These are phyloP conservation scores for Cyphotilapia sp. DNA, from an alignment of 2,113 vertebrate species.

Conservation along the genomic window DNA sequence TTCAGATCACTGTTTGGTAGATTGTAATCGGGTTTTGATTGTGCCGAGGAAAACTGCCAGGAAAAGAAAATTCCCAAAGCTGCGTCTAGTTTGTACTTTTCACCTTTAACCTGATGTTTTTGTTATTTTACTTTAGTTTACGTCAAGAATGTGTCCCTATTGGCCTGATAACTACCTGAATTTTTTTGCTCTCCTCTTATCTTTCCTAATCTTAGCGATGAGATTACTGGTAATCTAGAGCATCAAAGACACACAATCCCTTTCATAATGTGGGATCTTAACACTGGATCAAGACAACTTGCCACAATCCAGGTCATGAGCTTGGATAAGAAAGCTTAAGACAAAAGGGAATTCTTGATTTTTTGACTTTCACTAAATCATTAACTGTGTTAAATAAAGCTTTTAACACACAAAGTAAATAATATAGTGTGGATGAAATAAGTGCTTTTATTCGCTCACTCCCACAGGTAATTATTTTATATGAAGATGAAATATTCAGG, in stretches of 20 bases:
- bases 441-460: background rate
- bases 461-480: background rate
- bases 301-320: slow-evolving; percentile 56
- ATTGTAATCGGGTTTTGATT: background rate
- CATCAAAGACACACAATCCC: slow-evolving; percentile 64
- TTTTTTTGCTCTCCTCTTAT: slow-evolving; percentile 41
- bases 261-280: slow-evolving; percentile 66
- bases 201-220: slow-evolving; percentile 53
- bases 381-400: background rate
- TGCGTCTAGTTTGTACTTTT: background rate
- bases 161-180: slow-evolving; percentile 38
- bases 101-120: background rate
- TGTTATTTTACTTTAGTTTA: background rate
- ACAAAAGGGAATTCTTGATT: background rate
- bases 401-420: background rate
- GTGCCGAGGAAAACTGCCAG: background rate
- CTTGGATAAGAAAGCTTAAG: slow-evolving; percentile 5
- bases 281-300: slow-evolving; percentile 66
- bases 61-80: background rate
- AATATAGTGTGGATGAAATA: background rate
- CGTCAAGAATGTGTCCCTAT: slow-evolving; percentile 1
- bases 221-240: slow-evolving; percentile 58
- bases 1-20: background rate
- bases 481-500: background rate
- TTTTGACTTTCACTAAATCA: slow-evolving; percentile 16